Conservation (phyloP, 2,888 invertebrate species). For the Linnaemya tessellans region DNA sequence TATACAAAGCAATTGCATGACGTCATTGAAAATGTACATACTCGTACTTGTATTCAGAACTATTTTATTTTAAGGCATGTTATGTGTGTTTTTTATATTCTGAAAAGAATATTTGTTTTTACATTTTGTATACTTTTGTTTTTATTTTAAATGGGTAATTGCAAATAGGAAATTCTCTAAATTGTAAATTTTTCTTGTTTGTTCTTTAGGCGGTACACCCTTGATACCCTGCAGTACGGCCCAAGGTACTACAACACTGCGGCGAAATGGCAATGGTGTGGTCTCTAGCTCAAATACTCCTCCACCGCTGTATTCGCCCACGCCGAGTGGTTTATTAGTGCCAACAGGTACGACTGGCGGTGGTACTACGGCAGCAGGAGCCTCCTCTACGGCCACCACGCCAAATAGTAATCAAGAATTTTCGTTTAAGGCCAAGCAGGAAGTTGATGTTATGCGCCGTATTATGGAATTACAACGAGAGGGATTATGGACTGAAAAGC, state of each 20-base stretch:
- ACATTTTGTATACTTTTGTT: background rate
- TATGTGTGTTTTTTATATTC: conserved; percentile 53
- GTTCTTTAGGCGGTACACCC: conserved; percentile 84
- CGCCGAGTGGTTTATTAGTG: conserved; percentile 68
- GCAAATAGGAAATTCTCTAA: conserved; percentile 25
- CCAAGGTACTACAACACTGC: conserved; percentile 75
- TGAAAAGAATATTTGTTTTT: conserved; percentile 18
- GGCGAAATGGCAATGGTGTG: conserved; percentile 75
- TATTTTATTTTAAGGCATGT: conserved; percentile 59
- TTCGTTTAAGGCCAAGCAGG: conserved; percentile 93
- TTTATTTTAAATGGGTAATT: conserved; percentile 8
- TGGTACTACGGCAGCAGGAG: conserved; percentile 75
- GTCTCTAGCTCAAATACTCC: conserved; percentile 64
- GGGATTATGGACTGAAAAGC: conserved; percentile 96
- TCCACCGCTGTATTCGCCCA: conserved; percentile 69
- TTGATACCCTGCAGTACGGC: conserved; percentile 82
- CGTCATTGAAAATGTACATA: conserved; percentile 1
- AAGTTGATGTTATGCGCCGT: conserved; percentile 96
- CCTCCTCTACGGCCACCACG: conserved; percentile 71
- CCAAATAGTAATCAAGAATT: conserved; percentile 84
- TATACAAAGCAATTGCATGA: conserved; percentile 31
- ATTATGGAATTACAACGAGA: conserved; percentile 96
- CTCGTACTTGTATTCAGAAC: conserved; percentile 16
- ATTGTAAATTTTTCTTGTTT: conserved; percentile 57
- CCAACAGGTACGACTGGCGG: conserved; percentile 61